phyloP scores from a whole-genome alignment of 1,140 invertebrate genomes.

The Pogonomyrmex barbatus region DNA sequence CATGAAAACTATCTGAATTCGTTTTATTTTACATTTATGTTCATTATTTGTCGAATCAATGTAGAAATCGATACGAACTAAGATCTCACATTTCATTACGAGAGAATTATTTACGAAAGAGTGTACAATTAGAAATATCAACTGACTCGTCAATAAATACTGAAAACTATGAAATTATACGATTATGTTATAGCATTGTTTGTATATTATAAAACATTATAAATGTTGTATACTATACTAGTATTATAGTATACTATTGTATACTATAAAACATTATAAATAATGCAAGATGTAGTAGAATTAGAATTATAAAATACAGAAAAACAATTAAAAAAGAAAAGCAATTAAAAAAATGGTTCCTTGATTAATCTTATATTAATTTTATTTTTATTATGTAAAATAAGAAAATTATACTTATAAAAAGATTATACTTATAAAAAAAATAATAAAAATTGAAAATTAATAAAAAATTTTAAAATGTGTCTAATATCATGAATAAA shows the following conservation, averaged over 20 bases:
- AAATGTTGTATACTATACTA: no score
- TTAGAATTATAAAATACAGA: background rate
- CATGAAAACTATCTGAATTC: background rate
- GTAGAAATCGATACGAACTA: background rate
- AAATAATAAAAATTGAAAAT: background rate
- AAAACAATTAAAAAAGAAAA: background rate
- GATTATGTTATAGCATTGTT: conserved; percentile 11
- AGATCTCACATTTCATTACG: conserved; percentile 27
- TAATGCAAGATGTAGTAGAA: background rate
- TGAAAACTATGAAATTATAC: conserved; percentile 21
- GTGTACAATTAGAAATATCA: conserved; percentile 24
- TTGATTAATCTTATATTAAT: conserved; percentile 5
- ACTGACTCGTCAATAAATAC: conserved; percentile 25
- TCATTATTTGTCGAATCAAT: conserved; percentile 31
- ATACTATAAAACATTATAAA: background rate
- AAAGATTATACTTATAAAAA: background rate
- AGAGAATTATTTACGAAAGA: conserved; percentile 39
- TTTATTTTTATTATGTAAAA: background rate
- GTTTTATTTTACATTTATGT: background rate
- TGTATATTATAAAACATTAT: background rate
- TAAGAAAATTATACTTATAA: background rate
- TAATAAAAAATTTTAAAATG: background rate
- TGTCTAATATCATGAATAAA: background rate
- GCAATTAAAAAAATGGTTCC: background rate
- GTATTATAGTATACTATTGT: no score